Conservation (phyloP, 2,888 invertebrate genomes). For the Lasioglossum calceatum region DNA sequence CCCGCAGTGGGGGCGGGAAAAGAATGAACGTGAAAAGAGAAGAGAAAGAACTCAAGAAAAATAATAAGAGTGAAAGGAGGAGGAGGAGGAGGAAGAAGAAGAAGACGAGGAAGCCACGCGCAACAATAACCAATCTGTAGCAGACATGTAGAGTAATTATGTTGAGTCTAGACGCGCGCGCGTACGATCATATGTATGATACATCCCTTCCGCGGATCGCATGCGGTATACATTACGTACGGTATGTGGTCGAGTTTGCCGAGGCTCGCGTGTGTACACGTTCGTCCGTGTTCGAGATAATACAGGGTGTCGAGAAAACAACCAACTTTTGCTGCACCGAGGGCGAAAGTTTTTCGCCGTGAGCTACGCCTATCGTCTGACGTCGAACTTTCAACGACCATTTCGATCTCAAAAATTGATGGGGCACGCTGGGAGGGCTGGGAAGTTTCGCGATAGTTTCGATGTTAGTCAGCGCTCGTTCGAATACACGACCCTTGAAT, state of each 20-base stretch:
- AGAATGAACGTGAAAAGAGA: not conserved
- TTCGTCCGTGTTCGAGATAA: constrained; percentile 26
- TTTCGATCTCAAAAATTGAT: not conserved
- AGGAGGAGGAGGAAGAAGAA: not conserved
- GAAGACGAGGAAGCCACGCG: constrained; percentile 31
- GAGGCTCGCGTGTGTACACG: constrained; percentile 14
- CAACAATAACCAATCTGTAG: constrained; percentile 70
- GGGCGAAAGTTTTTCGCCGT: not conserved
- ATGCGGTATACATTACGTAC: constrained; percentile 66
- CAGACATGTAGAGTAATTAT: constrained; percentile 64
- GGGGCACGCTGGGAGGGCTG: not conserved
- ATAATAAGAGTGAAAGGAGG: not conserved
- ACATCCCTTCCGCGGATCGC: constrained; percentile 54
- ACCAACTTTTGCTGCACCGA: not conserved
- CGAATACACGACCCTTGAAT: not conserved
- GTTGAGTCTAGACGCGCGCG: constrained; percentile 67
- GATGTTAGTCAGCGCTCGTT: not conserved
- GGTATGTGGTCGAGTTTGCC: constrained; percentile 60
- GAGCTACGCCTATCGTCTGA: not conserved
- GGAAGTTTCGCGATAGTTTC: not conserved
- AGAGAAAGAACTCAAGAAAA: not conserved
- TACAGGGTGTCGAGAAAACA: constrained; percentile 49
- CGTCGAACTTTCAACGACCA: not conserved
- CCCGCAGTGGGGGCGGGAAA: constrained; percentile 3
- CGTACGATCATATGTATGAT: constrained; percentile 57